These are phyloP conservation scores for Corythaeola cristata DNA, from an alignment of 2,113 vertebrate species.

Conservation along the genomic window DNA sequence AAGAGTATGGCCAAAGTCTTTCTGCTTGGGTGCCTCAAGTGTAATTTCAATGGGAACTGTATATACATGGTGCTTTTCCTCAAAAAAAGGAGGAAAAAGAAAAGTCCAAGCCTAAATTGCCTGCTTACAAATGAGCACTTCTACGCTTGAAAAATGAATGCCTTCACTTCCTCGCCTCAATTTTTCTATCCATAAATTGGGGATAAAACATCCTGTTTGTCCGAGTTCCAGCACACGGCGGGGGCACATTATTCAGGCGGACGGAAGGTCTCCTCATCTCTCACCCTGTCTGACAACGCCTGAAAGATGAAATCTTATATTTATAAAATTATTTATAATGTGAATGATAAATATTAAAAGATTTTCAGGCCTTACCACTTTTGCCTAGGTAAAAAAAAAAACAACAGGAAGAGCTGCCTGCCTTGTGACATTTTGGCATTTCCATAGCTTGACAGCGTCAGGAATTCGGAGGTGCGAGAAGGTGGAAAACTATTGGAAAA, in stretches of 20 bases:
- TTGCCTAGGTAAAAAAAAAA: not conserved
- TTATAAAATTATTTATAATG: not conserved
- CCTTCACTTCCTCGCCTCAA: slow-evolving; percentile 31
- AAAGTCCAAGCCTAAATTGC: slow-evolving; percentile 37
- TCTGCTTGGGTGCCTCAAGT: slow-evolving; percentile 57
- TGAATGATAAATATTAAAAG: not conserved
- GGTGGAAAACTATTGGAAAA: not conserved
- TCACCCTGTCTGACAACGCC: not conserved
- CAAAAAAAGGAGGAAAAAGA: not conserved
- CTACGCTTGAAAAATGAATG: slow-evolving; percentile 42
- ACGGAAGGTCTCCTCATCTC: not conserved
- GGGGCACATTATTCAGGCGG: not conserved
- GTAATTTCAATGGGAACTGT: slow-evolving; percentile 60
- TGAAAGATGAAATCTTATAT: not conserved
- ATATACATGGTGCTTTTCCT: slow-evolving; percentile 24
- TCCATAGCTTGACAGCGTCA: not conserved
- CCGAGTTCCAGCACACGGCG: not conserved
- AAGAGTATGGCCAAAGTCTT: slow-evolving; percentile 63
- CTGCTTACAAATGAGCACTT: slow-evolving; percentile 56
- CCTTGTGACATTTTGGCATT: not conserved
- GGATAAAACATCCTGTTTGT: slow-evolving; percentile 40
- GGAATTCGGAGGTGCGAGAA: not conserved
- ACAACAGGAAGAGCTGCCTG: not conserved
- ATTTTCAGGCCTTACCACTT: not conserved
- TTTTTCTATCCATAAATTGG: slow-evolving; percentile 42